A percentile compares a stretch with the other conserved stretches of the same genome.
Conservation (phyloP, 2,888 invertebrate genomes). For the Rhagonycha lutea region DNA sequence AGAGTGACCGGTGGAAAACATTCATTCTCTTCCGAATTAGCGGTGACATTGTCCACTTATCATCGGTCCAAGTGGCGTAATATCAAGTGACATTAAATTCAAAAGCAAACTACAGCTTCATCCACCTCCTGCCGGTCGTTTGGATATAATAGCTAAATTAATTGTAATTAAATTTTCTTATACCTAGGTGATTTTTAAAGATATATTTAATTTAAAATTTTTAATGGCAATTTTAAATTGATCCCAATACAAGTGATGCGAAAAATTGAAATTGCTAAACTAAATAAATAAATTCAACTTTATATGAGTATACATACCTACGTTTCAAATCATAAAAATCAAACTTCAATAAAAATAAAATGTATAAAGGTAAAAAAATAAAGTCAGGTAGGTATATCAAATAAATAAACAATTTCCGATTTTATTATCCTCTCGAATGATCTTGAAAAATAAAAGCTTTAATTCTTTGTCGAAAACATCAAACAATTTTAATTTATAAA, state of each 20-base stretch:
- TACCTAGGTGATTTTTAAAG: background rate
- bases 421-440: background rate
- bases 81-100: no score
- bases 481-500: constrained; percentile 15
- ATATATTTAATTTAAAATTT: background rate
- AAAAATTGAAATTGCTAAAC: background rate
- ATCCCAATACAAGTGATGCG: background rate
- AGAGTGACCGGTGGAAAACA: no score
- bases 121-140: background rate
- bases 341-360: background rate
- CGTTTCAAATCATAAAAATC: background rate
- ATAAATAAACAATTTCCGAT: background rate
- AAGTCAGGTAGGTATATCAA: background rate
- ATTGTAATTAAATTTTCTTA: background rate
- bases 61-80: no score
- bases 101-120: background rate
- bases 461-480: background rate
- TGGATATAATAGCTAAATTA: background rate
- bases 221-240: background rate
- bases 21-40: no score
- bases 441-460: background rate
- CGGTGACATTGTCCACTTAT: no score
- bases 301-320: background rate
- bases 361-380: background rate
- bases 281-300: background rate